phyloP scores from a whole-genome alignment of 2,113 vertebrate species.

The Chascanopsetta lugubris region DNA sequence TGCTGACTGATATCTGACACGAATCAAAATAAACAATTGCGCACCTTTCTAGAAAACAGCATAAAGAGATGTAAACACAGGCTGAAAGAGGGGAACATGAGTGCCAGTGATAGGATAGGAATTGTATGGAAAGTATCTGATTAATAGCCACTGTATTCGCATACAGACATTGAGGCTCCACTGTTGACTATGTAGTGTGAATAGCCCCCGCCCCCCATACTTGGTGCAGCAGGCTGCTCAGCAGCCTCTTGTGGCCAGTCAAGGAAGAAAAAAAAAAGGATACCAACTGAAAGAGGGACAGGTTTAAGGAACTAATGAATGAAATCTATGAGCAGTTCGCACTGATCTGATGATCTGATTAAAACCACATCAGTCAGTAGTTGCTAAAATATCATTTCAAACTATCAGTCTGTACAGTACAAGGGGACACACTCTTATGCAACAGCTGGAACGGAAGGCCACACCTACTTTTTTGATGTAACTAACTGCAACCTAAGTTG shows the following conservation, averaged over 20 bases:
- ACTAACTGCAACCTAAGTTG: not conserved
- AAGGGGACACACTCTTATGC: slow-evolving; percentile 25
- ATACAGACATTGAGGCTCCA: slow-evolving; percentile 59
- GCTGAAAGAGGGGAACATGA: slow-evolving; percentile 27
- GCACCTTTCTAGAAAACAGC: slow-evolving; percentile 19
- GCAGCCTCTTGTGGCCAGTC: slow-evolving; percentile 81
- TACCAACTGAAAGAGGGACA: slow-evolving; percentile 1
- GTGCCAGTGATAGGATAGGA: slow-evolving; percentile 42
- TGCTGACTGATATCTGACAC: not conserved
- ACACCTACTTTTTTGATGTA: slow-evolving; percentile 25
- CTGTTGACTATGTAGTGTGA: slow-evolving; percentile 24
- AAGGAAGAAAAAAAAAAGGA: slow-evolving; percentile 56
- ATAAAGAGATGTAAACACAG: slow-evolving; percentile 6
- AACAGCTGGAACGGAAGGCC: not conserved
- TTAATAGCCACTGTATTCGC: slow-evolving; percentile 49
- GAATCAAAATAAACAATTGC: too few species aligned
- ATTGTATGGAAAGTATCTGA: slow-evolving; percentile 70
- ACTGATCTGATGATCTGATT: not conserved
- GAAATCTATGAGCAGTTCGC: not conserved
- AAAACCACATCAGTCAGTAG: too few species aligned
- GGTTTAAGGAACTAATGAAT: not conserved
- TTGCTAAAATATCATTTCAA: too few species aligned
- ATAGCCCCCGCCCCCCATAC: not conserved
- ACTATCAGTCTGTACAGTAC: not conserved
- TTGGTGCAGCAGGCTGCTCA: slow-evolving; percentile 58